These are phyloP conservation scores for Scaptomyza tumidula DNA, from an alignment of 2,888 invertebrate species.

Conservation along the genomic window DNA sequence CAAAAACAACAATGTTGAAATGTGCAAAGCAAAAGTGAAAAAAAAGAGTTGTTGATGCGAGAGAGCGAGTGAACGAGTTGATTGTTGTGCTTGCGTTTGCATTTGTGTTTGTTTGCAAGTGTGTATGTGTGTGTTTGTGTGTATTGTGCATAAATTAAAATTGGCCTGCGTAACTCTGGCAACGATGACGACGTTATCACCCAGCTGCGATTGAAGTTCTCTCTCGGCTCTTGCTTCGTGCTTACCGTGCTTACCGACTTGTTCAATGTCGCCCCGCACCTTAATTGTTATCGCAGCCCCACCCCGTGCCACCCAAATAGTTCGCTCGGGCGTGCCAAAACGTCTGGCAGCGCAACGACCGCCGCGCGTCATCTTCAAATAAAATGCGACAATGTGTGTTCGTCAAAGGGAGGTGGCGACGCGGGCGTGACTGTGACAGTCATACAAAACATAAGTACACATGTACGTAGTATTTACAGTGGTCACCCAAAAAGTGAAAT, in stretches of 20 bases:
- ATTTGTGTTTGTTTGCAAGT: constrained; percentile 21
- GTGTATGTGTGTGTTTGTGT: constrained; percentile 32
- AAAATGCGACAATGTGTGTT: constrained; percentile 56
- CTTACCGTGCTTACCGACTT: constrained; percentile 53
- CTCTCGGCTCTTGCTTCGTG: constrained; percentile 30
- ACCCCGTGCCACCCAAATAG: constrained; percentile 20
- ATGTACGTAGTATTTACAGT: constrained; percentile 10
- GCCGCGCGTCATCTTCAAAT: constrained; percentile 71
- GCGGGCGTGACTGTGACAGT: constrained; percentile 41
- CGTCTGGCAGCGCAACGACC: constrained; percentile 72
- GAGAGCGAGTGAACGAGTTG: constrained; percentile 53
- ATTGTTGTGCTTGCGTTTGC: constrained; percentile 40
- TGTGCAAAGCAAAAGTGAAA: constrained; percentile 43
- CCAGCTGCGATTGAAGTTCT: constrained; percentile 57
- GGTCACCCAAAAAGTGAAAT: neutral
- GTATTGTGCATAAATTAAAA: constrained; percentile 74
- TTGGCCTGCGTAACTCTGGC: constrained; percentile 61
- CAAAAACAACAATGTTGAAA: constrained; percentile 55
- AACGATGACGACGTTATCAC: constrained; percentile 67
- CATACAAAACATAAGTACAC: neutral
- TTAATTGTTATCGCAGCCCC: constrained; percentile 41
- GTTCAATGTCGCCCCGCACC: constrained; percentile 70
- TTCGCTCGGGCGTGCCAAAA: constrained; percentile 62
- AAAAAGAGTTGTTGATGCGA: constrained; percentile 38
- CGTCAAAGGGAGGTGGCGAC: neutral